A percentile compares a stretch with the other conserved stretches of the same genome.
phyloP scores from a whole-genome alignment of 2,797 vertebrate genomes.

The Cephalopachus bancanus region DNA sequence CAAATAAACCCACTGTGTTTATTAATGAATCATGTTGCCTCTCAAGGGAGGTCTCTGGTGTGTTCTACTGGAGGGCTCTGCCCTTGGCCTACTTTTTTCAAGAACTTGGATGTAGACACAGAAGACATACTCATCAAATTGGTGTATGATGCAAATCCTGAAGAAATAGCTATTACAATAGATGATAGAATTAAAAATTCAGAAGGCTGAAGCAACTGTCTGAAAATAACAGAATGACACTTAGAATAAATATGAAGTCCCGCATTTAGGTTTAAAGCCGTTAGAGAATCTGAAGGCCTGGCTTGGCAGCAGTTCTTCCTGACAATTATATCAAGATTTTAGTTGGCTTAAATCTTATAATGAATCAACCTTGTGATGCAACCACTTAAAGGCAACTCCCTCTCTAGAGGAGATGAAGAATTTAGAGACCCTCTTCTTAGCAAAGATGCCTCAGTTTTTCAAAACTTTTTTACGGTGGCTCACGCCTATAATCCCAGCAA shows the following conservation, averaged over 20 bases:
- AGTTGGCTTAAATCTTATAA: not conserved
- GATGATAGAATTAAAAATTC: constrained; percentile 53
- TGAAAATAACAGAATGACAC: constrained; percentile 49
- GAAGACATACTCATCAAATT: not conserved
- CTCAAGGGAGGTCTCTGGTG: constrained; percentile 45
- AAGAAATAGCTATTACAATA: constrained; percentile 47
- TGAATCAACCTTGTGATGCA: not conserved
- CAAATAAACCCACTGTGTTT: constrained; percentile 56
- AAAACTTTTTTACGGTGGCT: not conserved
- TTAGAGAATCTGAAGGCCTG: not conserved
- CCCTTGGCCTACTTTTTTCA: constrained; percentile 56
- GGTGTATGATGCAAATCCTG: not conserved
- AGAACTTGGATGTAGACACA: constrained; percentile 7
- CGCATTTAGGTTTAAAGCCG: not conserved
- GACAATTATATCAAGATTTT: not conserved
- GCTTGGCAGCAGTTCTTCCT: not conserved
- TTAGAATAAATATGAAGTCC: constrained; percentile 29
- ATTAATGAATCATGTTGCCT: not conserved
- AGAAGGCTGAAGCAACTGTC: constrained; percentile 45
- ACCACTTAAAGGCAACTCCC: not conserved
- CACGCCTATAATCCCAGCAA: too few species aligned
- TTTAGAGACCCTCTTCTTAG: not conserved
- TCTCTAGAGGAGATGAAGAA: not conserved
- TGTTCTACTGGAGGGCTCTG: not conserved
- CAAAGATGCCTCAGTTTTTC: constrained; percentile 13